These are phyloP conservation scores for Guaruba guarouba DNA, from an alignment of 2,113 vertebrate genomes.

Conservation along the genomic window DNA sequence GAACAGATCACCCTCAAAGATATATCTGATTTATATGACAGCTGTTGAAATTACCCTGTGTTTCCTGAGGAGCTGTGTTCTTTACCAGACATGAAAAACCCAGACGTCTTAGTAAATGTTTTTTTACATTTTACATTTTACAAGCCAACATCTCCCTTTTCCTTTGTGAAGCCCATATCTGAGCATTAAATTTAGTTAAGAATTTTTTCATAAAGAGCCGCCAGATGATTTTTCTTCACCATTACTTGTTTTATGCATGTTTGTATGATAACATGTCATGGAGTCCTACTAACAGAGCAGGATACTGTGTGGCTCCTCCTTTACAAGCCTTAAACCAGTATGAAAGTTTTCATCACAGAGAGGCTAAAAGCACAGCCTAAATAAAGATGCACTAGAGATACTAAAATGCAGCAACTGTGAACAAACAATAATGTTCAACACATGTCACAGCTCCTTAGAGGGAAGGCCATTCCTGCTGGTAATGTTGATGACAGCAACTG, in stretches of 20 bases:
- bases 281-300: background rate
- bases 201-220: background rate
- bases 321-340: background rate
- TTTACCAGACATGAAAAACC: background rate
- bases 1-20: background rate
- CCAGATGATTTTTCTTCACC: background rate
- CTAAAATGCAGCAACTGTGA: background rate
- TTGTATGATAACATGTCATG: background rate
- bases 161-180: background rate
- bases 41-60: background rate
- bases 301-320: background rate
- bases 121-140: background rate
- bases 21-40: background rate
- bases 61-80: background rate
- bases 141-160: background rate
- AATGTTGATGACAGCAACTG: fast-evolving
- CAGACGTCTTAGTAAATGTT: fast-evolving
- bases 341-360: fast-evolving
- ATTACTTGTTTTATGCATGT: background rate
- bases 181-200: background rate
- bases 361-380: background rate
- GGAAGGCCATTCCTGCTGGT: fast-evolving
- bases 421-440: background rate
- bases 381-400: background rate
- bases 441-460: background rate